Evolutionary conservation across 92 coral and sea anemone genomes (phyloP).

Genomic region (Paramuricea clavata): DNA sequence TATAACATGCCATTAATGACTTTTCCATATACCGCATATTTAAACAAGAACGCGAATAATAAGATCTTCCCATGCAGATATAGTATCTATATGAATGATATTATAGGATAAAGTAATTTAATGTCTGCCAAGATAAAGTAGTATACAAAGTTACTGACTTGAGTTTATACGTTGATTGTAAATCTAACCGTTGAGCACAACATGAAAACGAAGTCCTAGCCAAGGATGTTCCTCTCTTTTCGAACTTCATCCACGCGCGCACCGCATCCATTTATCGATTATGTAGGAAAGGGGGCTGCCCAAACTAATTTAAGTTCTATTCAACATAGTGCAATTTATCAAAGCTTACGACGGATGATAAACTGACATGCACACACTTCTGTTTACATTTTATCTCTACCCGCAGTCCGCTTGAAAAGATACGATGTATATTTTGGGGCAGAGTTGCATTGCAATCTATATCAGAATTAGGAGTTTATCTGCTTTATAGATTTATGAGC

Average conservation of each 20-base stretch:
- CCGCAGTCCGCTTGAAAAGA: conserved; percentile 26
- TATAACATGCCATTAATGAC: background rate
- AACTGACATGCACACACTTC: conserved; percentile 5
- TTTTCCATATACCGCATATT: background rate
- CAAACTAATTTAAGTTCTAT: background rate
- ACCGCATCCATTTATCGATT: background rate
- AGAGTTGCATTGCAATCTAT: conserved; percentile 33
- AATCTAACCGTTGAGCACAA: conserved; percentile 6
- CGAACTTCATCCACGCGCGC: background rate
- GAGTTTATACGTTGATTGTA: background rate
- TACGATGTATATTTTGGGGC: background rate
- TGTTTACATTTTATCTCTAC: conserved; percentile 7
- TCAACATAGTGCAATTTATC: conserved; percentile 9
- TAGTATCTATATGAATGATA: conserved; percentile 24
- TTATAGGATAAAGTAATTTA: conserved; percentile 28
- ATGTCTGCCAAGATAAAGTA: conserved; percentile 11
- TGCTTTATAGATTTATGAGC: conserved; percentile 30
- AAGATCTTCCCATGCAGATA: conserved; percentile 1
- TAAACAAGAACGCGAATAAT: background rate
- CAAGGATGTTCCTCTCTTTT: background rate
- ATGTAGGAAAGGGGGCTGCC: background rate
- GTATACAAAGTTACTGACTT: conserved; percentile 10
- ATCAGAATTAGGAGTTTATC: conserved; percentile 16
- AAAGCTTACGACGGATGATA: background rate
- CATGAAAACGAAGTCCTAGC: background rate